Evolutionary conservation across 2,113 vertebrate species (phyloP), one percentile per base, ranked within the genome.

Genomic region (Sapajus apella): DNA sequence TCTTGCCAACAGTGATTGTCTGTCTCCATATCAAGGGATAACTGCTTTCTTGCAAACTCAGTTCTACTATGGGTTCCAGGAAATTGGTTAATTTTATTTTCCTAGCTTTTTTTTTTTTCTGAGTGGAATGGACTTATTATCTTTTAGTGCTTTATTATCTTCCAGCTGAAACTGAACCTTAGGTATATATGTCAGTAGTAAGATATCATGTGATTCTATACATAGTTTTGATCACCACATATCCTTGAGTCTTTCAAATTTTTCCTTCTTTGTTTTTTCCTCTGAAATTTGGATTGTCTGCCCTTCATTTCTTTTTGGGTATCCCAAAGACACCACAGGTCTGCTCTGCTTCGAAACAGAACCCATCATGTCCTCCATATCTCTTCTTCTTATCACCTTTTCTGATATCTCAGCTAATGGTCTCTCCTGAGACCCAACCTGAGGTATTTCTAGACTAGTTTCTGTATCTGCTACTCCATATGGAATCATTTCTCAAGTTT

Each of bases 11-110:
- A 18, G 40, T 45, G 20, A 23, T n/a, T 30, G 40, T 68, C 35
- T n/a, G 40, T 68, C 35, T 32, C 16, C 21, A 1, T 27, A 1
- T 6, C 12, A 25, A 0, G 52, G 86, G 2, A 2, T 61, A 32
- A 37, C 17, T 21, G 3, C 18, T 37, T 37, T 27, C 47, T 17
- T 61, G 10, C 1, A 1, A 11, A 11, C 27, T 91, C 30, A 16
- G 0, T 55, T 83, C 50, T 52, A 11, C 21, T 47, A 2, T 1
- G 14, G 2, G 20, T 2, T 66, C 4, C 47, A 66, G 75, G 37
- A 45, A 30, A 75, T 45, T 21, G 11, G 16, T 43, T 17, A 25
- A 80, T 68, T 88, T 45, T 47, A 6, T 47, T 91, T 94, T 72
- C 13, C 18, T 10, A 58, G 11, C 13, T n/a, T 14, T 77, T 66